Evolutionary conservation across 2,797 vertebrate genomes (phyloP), one percentile per base, ranked within the genome.

Genomic region (Pelodytes ibericus): DNA sequence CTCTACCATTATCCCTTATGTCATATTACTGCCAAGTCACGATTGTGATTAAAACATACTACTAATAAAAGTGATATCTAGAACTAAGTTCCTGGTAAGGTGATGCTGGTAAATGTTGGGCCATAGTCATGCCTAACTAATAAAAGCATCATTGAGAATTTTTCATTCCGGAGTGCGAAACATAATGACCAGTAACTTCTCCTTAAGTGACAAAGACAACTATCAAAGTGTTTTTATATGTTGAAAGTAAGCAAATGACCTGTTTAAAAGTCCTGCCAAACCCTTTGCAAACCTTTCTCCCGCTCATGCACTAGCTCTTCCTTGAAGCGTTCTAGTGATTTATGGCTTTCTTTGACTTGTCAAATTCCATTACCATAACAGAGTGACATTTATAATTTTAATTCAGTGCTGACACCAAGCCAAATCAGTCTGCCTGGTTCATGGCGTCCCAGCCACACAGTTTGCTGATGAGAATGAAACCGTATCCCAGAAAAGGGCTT

Each of bases 341-440:
- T 81, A 65, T 72, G 73, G 10, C 11, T 30, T 3, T 9, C 61
- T 62, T 66, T 71, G 73, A 80, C 58, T 31, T 70, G 53, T 80
- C 62, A 25, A 31, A 6, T 56, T 64, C 71, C 58, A 51, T 79
- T 86, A 82, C 9, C 4, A 80, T 81, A 81, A 71, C 81, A 63
- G 79, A 30, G 49, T 80, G 57, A 67, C 62, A 63, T 75, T 77
- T 80, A 4, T 58, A 57, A 53, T 65, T 74, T 75, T 79, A 77
- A 82, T 76, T 20, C 80, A 64, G 36, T 82, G n/a, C 41, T 74
- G 27, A 26, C 39, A 75, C 18, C 41, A 22, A 30, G 65, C 61
- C 57, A 59, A 62, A 71, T 33, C 33, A 75, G 80, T 31, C 30
- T 57, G 60, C 64, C 47, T 58, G n/a, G 58, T 25, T 72, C 64